phyloP scores from a whole-genome alignment of 2,113 vertebrate genomes.

The Pholis gunnellus region DNA sequence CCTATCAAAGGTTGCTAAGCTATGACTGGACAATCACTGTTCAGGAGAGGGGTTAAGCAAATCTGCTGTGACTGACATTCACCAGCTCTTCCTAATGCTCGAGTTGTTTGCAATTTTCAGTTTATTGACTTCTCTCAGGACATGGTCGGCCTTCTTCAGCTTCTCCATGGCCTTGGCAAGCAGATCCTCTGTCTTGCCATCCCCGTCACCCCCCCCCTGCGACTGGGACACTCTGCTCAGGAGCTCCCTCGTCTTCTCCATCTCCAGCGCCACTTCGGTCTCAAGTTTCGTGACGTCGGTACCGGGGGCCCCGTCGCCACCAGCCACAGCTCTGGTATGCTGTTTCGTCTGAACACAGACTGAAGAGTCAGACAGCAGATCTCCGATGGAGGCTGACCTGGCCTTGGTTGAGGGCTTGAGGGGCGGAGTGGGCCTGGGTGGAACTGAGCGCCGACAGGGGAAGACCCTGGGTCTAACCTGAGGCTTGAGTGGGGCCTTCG shows the following conservation, averaged over 20 bases:
- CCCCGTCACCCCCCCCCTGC: constrained; percentile 1
- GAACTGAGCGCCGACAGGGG: background rate
- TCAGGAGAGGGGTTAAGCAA: constrained; percentile 2
- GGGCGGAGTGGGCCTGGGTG: constrained; percentile 20
- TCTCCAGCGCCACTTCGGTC: constrained; percentile 86
- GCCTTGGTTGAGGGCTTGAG: constrained; percentile 68
- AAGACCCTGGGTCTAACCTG: background rate
- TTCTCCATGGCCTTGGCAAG: constrained; percentile 91
- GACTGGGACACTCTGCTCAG: constrained; percentile 77
- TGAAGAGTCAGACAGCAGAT: constrained; percentile 82
- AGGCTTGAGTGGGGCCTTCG: background rate
- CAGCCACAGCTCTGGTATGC: background rate
- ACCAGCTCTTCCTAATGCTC: constrained; percentile 87
- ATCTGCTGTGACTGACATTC: constrained; percentile 65
- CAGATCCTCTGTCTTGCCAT: constrained; percentile 78
- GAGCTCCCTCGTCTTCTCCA: constrained; percentile 87
- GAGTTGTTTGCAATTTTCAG: constrained; percentile 75
- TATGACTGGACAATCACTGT: background rate
- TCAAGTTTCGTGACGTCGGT: constrained; percentile 84
- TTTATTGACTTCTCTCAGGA: constrained; percentile 89
- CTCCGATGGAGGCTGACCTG: constrained; percentile 86
- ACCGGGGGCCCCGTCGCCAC: background rate
- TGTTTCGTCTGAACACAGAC: background rate
- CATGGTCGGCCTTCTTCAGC: constrained; percentile 89
- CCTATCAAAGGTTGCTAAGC: background rate